Conservation (phyloP, 1,140 invertebrate species). For the Saccostrea echinata region DNA sequence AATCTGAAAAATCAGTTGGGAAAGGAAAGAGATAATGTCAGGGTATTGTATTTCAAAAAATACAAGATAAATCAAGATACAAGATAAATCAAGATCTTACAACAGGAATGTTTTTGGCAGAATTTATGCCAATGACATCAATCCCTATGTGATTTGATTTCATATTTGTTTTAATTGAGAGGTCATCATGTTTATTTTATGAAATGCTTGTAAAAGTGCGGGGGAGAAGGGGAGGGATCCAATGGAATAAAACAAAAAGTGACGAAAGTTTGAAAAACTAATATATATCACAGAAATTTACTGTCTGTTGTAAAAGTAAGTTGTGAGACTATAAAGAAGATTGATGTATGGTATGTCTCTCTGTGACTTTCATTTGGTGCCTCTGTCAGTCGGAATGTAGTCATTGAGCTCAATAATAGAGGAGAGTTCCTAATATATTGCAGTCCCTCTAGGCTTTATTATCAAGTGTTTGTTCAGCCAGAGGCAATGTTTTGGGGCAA, state of each 20-base stretch:
- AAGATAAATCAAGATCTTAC: no score
- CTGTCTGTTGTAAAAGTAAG: not conserved
- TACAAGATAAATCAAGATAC: no score
- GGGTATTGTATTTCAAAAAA: no score
- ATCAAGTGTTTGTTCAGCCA: not conserved
- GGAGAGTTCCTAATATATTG: not conserved
- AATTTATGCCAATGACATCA: no score
- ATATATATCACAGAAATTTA: not conserved
- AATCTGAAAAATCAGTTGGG: not conserved
- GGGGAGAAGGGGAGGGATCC: not conserved
- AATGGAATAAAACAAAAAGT: not conserved
- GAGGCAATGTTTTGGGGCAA: not conserved
- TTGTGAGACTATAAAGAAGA: not conserved
- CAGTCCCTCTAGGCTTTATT: not conserved
- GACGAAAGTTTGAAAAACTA: not conserved
- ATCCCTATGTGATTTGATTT: no score
- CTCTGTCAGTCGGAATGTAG: not conserved
- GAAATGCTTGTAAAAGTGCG: not conserved
- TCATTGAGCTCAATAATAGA: not conserved
- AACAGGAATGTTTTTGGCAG: no score
- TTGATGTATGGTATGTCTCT: not conserved
- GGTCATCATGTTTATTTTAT: no score
- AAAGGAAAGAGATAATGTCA: no score
- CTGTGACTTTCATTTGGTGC: constrained; percentile 1
- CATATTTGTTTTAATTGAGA: no score